Evolutionary conservation across 2,888 invertebrate genomes (phyloP).

Genomic region (Antheraea yamamai): DNA sequence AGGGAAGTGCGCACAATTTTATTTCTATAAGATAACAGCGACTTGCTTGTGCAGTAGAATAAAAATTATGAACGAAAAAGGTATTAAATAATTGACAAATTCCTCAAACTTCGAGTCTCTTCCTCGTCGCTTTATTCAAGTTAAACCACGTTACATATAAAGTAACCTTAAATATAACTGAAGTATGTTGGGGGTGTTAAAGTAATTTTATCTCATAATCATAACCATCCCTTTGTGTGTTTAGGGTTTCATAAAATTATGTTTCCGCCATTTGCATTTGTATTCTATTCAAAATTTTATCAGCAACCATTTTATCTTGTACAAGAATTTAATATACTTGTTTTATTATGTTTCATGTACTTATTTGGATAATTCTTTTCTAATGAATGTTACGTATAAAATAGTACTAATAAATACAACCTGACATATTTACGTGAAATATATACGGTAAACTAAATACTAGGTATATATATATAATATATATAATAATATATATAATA

Average conservation of each 20-base stretch:
- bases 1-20: too few relatives aligned
- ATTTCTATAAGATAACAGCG: too few relatives aligned
- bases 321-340: neutral
- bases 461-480: too few relatives aligned
- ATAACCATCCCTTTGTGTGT: neutral
- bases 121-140: too few relatives aligned
- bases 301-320: neutral
- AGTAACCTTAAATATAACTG: neutral
- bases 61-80: neutral
- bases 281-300: neutral
- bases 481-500: too few relatives aligned
- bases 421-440: too few relatives aligned
- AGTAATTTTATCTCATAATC: conserved; percentile 8
- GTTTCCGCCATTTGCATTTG: neutral
- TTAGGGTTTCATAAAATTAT: conserved; percentile 10
- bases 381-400: too few relatives aligned
- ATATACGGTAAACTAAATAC: too few relatives aligned
- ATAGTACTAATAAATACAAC: too few relatives aligned
- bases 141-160: neutral
- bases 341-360: neutral
- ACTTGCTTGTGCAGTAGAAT: neutral
- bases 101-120: neutral
- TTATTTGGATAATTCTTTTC: too few relatives aligned
- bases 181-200: neutral
- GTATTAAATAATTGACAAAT: neutral